phyloP scores from a whole-genome alignment of 2,888 invertebrate species.

The Drosophila flavopinicola region DNA sequence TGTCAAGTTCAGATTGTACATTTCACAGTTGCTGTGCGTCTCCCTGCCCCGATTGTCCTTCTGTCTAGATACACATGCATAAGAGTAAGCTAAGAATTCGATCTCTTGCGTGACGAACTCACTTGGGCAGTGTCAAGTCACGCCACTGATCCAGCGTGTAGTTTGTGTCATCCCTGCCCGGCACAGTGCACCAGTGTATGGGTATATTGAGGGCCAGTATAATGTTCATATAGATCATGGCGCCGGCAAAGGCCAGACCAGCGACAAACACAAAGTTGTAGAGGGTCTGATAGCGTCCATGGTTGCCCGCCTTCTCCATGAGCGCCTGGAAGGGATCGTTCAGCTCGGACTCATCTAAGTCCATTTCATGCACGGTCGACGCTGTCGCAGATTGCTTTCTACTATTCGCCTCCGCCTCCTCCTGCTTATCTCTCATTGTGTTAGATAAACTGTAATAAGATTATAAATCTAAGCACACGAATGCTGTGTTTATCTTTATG shows the following conservation, averaged over 20 bases:
- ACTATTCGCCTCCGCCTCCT: conserved; percentile 42
- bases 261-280: conserved; percentile 85
- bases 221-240: conserved; percentile 86
- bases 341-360: conserved; percentile 61
- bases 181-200: conserved; percentile 87
- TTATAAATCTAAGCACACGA: conserved; percentile 19
- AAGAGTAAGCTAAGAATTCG: too few species aligned
- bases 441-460: conserved; percentile 8
- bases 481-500: conserved; percentile 43
- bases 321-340: conserved; percentile 85
- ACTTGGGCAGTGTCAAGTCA: conserved; percentile 85
- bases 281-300: conserved; percentile 85
- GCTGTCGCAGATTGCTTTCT: conserved; percentile 49
- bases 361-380: conserved; percentile 51
- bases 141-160: conserved; percentile 85
- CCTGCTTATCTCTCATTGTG: conserved; percentile 59
- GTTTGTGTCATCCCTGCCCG: conserved; percentile 85
- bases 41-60: conserved; percentile 82
- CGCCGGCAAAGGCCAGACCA: conserved; percentile 84
- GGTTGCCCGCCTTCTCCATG: conserved; percentile 85
- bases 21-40: conserved; percentile 84
- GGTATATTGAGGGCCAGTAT: conserved; percentile 86
- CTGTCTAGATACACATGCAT: too few species aligned
- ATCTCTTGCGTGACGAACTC: conserved; percentile 52
- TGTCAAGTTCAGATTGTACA: conserved; percentile 84